These are phyloP conservation scores for Gymnorhina tibicen DNA, from an alignment of 2,113 vertebrate genomes.

Conservation along the genomic window DNA sequence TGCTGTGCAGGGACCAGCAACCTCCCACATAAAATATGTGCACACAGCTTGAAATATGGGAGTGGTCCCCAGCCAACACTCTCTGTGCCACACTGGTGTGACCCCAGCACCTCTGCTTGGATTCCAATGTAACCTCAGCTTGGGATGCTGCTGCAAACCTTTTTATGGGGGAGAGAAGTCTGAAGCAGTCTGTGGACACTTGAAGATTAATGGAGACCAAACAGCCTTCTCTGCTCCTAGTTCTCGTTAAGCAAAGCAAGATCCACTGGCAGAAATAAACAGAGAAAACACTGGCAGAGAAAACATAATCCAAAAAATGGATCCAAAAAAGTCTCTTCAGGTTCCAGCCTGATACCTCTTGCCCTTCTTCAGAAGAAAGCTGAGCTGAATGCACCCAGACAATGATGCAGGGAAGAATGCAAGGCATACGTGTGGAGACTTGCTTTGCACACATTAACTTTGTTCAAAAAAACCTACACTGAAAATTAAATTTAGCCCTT, in stretches of 20 bases:
- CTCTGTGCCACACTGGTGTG: not conserved
- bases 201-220: not conserved
- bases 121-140: fast-evolving
- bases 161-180: not conserved
- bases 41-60: not conserved
- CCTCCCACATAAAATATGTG: not conserved
- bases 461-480: not conserved
- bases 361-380: not conserved
- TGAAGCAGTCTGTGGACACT: not conserved
- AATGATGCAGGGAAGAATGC: not conserved
- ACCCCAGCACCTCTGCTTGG: not conserved
- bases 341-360: not conserved
- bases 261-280: not conserved
- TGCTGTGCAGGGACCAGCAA: not conserved
- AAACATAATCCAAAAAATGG: not conserved
- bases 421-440: not conserved
- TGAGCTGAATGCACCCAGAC: not conserved
- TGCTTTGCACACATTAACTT: not conserved
- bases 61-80: not conserved
- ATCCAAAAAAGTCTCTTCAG: not conserved
- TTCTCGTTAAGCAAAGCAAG: not conserved
- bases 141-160: not conserved
- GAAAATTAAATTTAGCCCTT: not conserved
- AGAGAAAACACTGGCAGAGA: no score
- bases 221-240: not conserved